A percentile compares a stretch with the other conserved stretches of the same genome.
These are phyloP conservation scores for Melieria crassipennis DNA, from an alignment of 2,888 invertebrate species.

Conservation along the genomic window DNA sequence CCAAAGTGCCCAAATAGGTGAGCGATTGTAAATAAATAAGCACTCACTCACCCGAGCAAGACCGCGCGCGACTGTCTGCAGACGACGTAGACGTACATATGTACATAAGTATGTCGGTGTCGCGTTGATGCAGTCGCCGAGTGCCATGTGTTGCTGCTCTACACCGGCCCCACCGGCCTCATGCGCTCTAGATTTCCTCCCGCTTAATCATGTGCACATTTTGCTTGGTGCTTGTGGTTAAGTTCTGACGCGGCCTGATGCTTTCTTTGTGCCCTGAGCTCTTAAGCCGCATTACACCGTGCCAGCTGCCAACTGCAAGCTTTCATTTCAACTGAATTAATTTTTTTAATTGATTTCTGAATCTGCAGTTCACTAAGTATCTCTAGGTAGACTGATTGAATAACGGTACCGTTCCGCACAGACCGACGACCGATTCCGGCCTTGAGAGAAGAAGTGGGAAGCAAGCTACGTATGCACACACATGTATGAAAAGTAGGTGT, in stretches of 20 bases:
- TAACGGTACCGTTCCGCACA: no score
- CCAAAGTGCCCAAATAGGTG: no score
- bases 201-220: constrained; percentile 43
- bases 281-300: constrained; percentile 33
- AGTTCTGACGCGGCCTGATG: constrained; percentile 34
- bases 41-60: no score
- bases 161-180: not conserved
- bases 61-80: no score
- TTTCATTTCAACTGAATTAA: constrained; percentile 20
- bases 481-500: no score
- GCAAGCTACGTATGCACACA: no score
- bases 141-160: no score
- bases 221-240: constrained; percentile 39
- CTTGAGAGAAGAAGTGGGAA: no score
- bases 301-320: constrained; percentile 2
- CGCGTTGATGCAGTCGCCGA: not conserved
- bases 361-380: no score
- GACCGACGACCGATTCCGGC: no score
- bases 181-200: constrained; percentile 13
- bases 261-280: constrained; percentile 22
- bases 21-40: no score
- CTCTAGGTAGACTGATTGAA: no score
- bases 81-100: not conserved
- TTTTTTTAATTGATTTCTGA: not conserved
- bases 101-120: not conserved